Conservation (phyloP, 2,113 vertebrate species). For the Pagrus major region DNA sequence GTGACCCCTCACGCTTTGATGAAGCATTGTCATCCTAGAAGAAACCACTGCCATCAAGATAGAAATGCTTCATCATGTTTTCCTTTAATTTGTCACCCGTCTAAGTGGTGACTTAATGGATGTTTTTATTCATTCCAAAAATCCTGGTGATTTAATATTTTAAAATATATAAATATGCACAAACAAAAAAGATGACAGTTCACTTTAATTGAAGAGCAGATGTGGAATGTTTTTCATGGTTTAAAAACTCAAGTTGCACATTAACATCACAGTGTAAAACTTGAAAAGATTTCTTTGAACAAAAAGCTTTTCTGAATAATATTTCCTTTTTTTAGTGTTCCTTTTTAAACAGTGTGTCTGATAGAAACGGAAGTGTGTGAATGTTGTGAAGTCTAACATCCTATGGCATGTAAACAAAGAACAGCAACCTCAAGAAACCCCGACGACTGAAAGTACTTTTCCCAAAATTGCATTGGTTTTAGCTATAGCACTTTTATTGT, state of each 20-base stretch:
- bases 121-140: no score
- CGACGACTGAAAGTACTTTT: constrained; percentile 7
- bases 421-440: background rate
- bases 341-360: background rate
- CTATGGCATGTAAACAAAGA: background rate
- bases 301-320: no score
- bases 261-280: background rate
- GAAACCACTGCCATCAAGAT: no score
- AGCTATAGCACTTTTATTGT: background rate
- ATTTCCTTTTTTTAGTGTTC: background rate
- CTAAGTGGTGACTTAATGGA: no score
- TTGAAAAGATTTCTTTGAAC: background rate
- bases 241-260: background rate
- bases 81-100: no score
- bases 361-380: background rate
- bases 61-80: no score
- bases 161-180: background rate
- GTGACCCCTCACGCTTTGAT: no score
- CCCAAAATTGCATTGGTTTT: constrained; percentile 13
- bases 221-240: background rate
- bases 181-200: background rate
- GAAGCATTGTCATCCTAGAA: no score
- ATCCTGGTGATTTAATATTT: no score
- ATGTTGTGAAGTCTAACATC: background rate
- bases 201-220: background rate